Evolutionary conservation across 2,888 invertebrate genomes (phyloP), one percentile per base, ranked within the genome.

Genomic region (Netelia inedita): DNA sequence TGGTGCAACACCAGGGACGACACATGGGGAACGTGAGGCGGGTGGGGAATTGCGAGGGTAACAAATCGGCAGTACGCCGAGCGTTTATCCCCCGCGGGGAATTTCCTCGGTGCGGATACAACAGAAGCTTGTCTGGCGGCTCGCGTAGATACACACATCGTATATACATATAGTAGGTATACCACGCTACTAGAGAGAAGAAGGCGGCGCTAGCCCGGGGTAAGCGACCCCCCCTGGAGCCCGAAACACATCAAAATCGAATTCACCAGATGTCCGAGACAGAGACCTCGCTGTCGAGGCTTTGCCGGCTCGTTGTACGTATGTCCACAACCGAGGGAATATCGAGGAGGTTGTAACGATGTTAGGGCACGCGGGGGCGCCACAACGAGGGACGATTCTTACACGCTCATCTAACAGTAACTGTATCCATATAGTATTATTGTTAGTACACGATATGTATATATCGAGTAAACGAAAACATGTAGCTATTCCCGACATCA

Each of bases 231-330:
- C 90, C 91, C 88, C 87, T 66, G 89, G 91, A 83, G 91, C 91
- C 88, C 91, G 91, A 92, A 92, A 93, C 93, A 92, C 93, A 93
- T 93, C 93, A 93, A 93, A 93, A 93, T 93, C 93, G 92, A 93
- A 93, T 93, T 91, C 91, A 92, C 92, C 93, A 93, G 93, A 93
- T 93, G 93, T 93, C 92, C 92, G 89, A 87, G 89, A 90, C 89
- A 89, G 90, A 90, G 89, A 89, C 90, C 87, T 68, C 16, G 72
- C 66, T 72, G 55, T 81, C 46, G 90, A 90, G 89, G 89, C 90
- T 88, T 53, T 53, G n/a, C 35, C 6, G 53, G 53, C 14, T 46
- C 14, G 57, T 74, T 68, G 71, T 66, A 71, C 73, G 72, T 63
- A 63, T 23, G 19, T 11, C 53, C 50, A 46, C 10, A 72, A 59